These are phyloP conservation scores for Argya squamiceps DNA, from an alignment of 2,797 vertebrate species.

Conservation along the genomic window DNA sequence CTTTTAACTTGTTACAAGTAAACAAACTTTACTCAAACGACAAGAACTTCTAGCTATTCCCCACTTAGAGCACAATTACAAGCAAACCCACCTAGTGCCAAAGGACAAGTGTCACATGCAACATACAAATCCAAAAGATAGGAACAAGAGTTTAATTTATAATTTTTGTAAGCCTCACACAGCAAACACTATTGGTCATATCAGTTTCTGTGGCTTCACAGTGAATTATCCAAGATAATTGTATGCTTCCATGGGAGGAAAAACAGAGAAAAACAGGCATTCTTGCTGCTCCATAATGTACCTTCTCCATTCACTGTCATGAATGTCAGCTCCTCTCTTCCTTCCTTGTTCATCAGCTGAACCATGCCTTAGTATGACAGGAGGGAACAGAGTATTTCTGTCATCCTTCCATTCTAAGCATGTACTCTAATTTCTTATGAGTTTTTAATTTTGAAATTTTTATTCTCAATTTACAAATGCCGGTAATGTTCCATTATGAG, in stretches of 20 bases:
- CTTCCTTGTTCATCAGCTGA: background rate
- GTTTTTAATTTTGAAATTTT: background rate
- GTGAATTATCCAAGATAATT: background rate
- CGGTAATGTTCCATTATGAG: background rate
- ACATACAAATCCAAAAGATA: background rate
- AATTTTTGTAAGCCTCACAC: background rate
- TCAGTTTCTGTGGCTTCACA: background rate
- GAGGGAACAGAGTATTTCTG: background rate
- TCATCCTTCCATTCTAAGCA: background rate
- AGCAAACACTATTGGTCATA: background rate
- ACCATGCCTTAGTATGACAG: background rate
- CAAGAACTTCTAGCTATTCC: background rate
- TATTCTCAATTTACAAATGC: background rate
- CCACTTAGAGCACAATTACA: background rate
- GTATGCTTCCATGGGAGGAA: background rate
- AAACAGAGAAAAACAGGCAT: background rate
- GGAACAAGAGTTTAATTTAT: background rate
- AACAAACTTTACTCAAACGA: background rate
- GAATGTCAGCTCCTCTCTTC: background rate
- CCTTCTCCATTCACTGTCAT: background rate
- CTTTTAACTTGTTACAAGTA: background rate
- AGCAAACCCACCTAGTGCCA: background rate
- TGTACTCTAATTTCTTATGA: background rate
- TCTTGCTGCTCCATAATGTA: background rate
- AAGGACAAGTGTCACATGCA: background rate